Evolutionary conservation across 1,140 invertebrate species (phyloP), one percentile per base, ranked within the genome.

Genomic region (Helicorthomorpha holstii): DNA sequence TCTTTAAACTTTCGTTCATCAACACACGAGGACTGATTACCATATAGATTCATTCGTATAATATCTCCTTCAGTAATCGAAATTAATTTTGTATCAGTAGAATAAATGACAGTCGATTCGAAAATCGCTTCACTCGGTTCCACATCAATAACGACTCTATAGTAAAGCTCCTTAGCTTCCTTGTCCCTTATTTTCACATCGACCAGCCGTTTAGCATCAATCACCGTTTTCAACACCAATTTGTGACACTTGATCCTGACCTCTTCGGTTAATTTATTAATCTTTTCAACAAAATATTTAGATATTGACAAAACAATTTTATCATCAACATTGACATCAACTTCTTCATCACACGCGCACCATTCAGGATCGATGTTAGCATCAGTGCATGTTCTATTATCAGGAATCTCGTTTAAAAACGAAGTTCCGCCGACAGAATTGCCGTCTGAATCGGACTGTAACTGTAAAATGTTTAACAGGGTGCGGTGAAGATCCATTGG

Each of bases 401-500:
- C 52, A 14, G 67, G 64, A 41, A 70, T 60, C 25, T 58, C 51
- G 7, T 55, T 46, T 21, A 67, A 58, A 34, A 34, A 16, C 29
- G 29, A 34, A 4, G 66, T 59, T 3, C 65, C 64, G 26, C 57
- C 46, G 34, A 12, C 34, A 23, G 26, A 16, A 51, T 42, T 2
- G 3, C 24, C 3, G 3, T 27, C 38, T 3, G n/a, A 23, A 45
- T 7, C 7, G 56, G 52, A 4, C 22, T 4, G 16, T 3, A 51
- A 51, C 4, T 51, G 50, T 2, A 69, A 52, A 48, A 71, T 54
- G 53, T 69, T 63, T n/a, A 57, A 38, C 10, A 73, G 53, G 2
- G 69, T 72, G 48, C 63, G 65, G 52, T 71, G 65, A 10, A 73
- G 57, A 54, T 74, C 72, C 60, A 71, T 73, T 7, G 68, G 69